Percentiles rank a stretch among this genome's conserved stretches.
Conservation (phyloP, 2,888 invertebrate species). For the Thereva unica region DNA sequence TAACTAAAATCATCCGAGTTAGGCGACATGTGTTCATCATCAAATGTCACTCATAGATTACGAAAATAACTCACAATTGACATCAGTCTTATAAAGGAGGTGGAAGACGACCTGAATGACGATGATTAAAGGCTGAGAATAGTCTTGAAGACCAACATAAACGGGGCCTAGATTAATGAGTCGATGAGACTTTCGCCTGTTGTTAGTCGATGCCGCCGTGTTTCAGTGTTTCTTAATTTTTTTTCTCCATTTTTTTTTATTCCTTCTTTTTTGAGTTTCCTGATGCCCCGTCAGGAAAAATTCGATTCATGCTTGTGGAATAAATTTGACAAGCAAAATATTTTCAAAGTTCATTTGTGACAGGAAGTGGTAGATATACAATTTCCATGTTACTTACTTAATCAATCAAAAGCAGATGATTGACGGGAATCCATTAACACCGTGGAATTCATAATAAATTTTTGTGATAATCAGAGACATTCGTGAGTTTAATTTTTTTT, state of each 20-base stretch:
- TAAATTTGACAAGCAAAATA: constrained; percentile 23
- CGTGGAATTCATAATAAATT: constrained; percentile 26
- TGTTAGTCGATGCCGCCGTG: constrained; percentile 17
- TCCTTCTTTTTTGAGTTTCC: no score
- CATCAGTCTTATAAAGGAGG: constrained; percentile 30
- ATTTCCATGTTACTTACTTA: constrained; percentile 36
- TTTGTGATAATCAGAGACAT: constrained; percentile 11
- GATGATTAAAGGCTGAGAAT: constrained; percentile 30
- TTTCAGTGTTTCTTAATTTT: constrained; percentile 1
- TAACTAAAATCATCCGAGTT: constrained; percentile 30
- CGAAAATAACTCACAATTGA: constrained; percentile 42
- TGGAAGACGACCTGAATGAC: constrained; percentile 27
- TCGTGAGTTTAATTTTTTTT: neutral
- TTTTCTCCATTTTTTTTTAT: no score
- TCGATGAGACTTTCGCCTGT: constrained; percentile 20
- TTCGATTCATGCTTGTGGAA: constrained; percentile 20
- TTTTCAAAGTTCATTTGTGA: constrained; percentile 22
- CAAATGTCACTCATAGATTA: constrained; percentile 41
- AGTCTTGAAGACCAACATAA: constrained; percentile 22
- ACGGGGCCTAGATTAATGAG: constrained; percentile 27
- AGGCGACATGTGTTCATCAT: constrained; percentile 40
- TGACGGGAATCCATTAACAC: constrained; percentile 34
- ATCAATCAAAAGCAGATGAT: constrained; percentile 33
- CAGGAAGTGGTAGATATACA: constrained; percentile 33
- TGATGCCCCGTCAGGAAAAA: neutral